Evolutionary conservation across 2,888 invertebrate genomes (phyloP).

Genomic region (Strigamia crassipes): DNA sequence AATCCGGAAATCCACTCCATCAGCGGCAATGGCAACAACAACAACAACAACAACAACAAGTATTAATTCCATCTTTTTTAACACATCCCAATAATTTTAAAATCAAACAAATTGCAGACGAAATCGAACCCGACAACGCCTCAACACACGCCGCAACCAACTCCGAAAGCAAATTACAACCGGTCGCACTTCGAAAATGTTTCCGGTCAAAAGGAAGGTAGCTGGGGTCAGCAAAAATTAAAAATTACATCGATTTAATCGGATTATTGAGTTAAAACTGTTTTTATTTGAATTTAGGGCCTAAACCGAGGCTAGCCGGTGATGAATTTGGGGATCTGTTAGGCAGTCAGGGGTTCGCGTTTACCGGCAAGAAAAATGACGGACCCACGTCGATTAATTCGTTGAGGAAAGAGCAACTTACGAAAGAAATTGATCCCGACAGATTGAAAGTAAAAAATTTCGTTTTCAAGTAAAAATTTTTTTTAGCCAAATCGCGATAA

Average conservation of each 20-base stretch:
- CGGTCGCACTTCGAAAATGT: conserved; percentile 68
- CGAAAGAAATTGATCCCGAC: conserved; percentile 88
- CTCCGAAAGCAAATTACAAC: conserved; percentile 66
- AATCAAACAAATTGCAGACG: too few species aligned
- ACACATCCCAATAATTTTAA: too few species aligned
- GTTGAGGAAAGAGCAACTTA: conserved; percentile 86
- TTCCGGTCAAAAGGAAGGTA: conserved; percentile 49
- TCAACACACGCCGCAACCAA: conserved; percentile 61
- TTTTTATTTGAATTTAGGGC: conserved; percentile 47
- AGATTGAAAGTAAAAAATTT: conserved; percentile 77
- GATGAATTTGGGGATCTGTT: conserved; percentile 90
- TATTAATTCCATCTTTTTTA: too few species aligned
- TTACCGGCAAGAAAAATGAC: conserved; percentile 70
- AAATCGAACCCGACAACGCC: conserved; percentile 58
- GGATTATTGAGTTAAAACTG: background rate
- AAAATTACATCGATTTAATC: too few species aligned
- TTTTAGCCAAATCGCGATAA: too few species aligned
- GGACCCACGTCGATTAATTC: conserved; percentile 86
- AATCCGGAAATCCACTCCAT: conserved; percentile 15
- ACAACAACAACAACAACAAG: background rate
- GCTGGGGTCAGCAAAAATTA: conserved; percentile 22
- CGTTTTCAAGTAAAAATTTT: too few species aligned
- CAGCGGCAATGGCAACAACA: background rate
- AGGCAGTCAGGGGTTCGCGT: conserved; percentile 86
- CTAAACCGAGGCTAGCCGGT: conserved; percentile 59